Percentiles rank a stretch among this genome's conserved stretches.
phyloP scores from a whole-genome alignment of 2,113 vertebrate genomes.

The human (Homo sapiens) region DNA sequence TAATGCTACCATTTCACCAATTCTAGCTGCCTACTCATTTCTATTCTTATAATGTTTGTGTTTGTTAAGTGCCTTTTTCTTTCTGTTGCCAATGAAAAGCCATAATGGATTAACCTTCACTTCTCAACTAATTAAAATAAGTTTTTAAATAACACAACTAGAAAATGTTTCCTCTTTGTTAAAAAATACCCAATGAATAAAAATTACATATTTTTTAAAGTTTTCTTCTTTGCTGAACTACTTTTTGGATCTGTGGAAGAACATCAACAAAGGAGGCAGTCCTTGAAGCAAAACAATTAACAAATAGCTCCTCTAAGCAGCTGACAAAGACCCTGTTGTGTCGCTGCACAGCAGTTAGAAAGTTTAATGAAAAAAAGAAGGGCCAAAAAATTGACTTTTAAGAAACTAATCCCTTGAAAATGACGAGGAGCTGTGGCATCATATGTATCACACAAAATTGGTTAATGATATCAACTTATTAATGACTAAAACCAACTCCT shows the following conservation, averaged over 20 bases:
- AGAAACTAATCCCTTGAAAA: slow-evolving; percentile 59
- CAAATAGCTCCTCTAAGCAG: slow-evolving; percentile 72
- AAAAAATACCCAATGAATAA: slow-evolving; percentile 17
- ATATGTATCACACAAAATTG: background rate
- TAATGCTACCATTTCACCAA: background rate
- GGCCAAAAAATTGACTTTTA: slow-evolving; percentile 67
- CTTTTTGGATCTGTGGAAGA: slow-evolving; percentile 54
- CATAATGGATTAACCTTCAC: background rate
- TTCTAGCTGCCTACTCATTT: background rate
- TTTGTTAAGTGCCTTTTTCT: background rate
- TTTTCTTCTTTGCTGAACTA: slow-evolving; percentile 56
- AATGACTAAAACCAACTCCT: background rate
- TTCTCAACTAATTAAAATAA: slow-evolving; percentile 14
- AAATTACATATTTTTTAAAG: slow-evolving; percentile 3
- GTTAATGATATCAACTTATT: background rate
- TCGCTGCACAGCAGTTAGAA: slow-evolving; percentile 10
- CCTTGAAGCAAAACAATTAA: slow-evolving; percentile 72
- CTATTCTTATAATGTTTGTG: background rate
- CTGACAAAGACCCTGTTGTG: slow-evolving; percentile 69
- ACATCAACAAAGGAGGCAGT: slow-evolving; percentile 68
- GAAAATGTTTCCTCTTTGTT: background rate
- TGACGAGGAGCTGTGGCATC: slow-evolving; percentile 3
- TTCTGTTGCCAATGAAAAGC: background rate
- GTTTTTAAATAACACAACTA: background rate
- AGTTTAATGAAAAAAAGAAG: slow-evolving; percentile 67